Conservation (phyloP, 64 coral and sea anemone genomes). For the Montipora sp. region DNA sequence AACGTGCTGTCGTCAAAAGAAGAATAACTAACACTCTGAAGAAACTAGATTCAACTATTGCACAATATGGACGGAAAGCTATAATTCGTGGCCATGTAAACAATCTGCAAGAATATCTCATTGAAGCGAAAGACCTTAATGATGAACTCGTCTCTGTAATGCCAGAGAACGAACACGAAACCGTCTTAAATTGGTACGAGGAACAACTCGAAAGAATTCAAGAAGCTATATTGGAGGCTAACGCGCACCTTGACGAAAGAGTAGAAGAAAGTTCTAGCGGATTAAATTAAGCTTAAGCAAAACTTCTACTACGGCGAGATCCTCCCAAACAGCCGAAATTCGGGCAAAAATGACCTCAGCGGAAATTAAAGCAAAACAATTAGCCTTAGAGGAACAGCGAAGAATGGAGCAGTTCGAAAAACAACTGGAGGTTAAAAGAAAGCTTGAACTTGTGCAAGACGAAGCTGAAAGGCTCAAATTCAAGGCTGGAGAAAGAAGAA, state of each 20-base stretch:
- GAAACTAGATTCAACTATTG: neutral
- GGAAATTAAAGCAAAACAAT: slow-evolving; percentile 39
- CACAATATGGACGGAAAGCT: neutral
- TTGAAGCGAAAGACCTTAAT: neutral
- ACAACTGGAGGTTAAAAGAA: neutral
- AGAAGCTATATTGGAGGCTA: neutral
- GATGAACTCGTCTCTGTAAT: neutral
- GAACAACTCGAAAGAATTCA: neutral
- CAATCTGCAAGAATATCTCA: neutral
- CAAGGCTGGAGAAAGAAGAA: slow-evolving; percentile 17
- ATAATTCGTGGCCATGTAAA: neutral
- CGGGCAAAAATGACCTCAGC: slow-evolving; percentile 3
- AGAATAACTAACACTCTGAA: slow-evolving; percentile 11
- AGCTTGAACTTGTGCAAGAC: neutral
- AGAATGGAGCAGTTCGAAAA: neutral
- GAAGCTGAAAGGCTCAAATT: slow-evolving; percentile 10
- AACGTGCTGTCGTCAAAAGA: neutral
- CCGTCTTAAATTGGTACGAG: neutral
- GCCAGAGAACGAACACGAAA: slow-evolving; percentile 15
- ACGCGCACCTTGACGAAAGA: neutral
- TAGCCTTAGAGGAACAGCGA: neutral
- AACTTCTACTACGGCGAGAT: neutral
- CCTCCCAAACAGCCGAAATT: neutral
- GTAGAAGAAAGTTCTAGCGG: neutral
- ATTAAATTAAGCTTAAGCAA: neutral